Conservation (phyloP, 1,140 invertebrate genomes). For the Glomeris maerens region DNA sequence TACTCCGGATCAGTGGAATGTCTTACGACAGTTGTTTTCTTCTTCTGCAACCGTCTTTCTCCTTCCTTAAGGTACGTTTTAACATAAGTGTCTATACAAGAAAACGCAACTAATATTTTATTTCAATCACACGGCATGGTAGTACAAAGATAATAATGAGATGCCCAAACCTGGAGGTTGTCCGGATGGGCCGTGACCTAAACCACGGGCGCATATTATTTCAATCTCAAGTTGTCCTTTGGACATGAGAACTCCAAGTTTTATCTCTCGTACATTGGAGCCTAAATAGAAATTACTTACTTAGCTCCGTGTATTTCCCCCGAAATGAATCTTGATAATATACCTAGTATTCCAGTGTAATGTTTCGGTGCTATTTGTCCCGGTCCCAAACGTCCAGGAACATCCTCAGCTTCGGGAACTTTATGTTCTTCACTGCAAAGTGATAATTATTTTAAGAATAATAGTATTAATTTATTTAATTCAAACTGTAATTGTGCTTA, state of each 20-base stretch:
- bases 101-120: background rate
- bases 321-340: background rate
- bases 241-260: conserved; percentile 71
- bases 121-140: background rate
- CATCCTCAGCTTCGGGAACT: no score
- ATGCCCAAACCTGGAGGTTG: conserved; percentile 46
- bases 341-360: conserved; percentile 19
- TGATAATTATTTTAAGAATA: background rate
- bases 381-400: conserved; percentile 21
- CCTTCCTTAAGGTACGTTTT: conserved; percentile 83
- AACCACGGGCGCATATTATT: conserved; percentile 48
- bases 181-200: conserved; percentile 34
- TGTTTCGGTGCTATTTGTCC: conserved; percentile 28
- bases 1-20: conserved; percentile 67
- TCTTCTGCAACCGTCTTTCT: conserved; percentile 71
- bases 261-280: conserved; percentile 45
- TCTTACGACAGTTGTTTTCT: conserved; percentile 68
- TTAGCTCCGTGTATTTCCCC: conserved; percentile 20
- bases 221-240: conserved; percentile 84
- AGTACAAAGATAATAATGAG: conserved; percentile 16
- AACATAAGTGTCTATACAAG: conserved; percentile 69
- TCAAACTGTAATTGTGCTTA: no score
- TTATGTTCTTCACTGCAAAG: background rate
- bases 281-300: conserved; percentile 18
- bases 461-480: no score